Base-by-base conservation (phyloP, 2,888 invertebrate genomes). In the Ephialtes manifestator region DNA sequence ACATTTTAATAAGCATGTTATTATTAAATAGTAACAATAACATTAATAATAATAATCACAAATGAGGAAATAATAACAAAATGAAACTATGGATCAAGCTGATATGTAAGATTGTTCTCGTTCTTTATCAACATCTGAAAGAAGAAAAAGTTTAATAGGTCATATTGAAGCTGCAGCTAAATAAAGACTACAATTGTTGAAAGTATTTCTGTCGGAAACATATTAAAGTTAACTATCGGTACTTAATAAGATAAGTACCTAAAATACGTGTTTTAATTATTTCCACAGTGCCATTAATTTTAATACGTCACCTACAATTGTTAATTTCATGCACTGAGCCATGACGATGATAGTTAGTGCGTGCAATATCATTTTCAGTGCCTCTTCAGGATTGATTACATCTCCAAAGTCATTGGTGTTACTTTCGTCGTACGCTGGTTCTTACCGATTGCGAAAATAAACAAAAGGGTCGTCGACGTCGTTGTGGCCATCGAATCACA, bases 401-500 rank as follows among this genome's bases (percentile, higher is more conserved):
- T 84, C 78, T 78, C 63, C 43, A 70, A 74, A 74, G 68, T 81
- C 78, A 81, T 78, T 35, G 74, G 31, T 20, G 68, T 58, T 46
- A 51, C 60, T 71, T 81, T 68, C 15, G n/a, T 24, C 55, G 65
- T n/a, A 35, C 53, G 72, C 72, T 75, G 75, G 31, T 35, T 51
- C 78, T 48, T 4, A 28, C 48, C 68, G 77, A 81, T 81, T 77
- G 79, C 72, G 35, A 77, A 74, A 74, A 78, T 70, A 84, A 84
- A 84, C 81, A 81, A 81, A 81, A 84, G 84, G 75, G 78, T 78
- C 70, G 78, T 78, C 70, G 74, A 39, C 31, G 81, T 28, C 77
- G 75, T 55, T 81, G 63, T 53, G 70, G 58, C 58, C 46, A 53
- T 46, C 63, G 46, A 31, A 67, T 18, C 63, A 74, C 31, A 74